Conservation (phyloP, 2,797 vertebrate species). For the Esox masquinongy region DNA sequence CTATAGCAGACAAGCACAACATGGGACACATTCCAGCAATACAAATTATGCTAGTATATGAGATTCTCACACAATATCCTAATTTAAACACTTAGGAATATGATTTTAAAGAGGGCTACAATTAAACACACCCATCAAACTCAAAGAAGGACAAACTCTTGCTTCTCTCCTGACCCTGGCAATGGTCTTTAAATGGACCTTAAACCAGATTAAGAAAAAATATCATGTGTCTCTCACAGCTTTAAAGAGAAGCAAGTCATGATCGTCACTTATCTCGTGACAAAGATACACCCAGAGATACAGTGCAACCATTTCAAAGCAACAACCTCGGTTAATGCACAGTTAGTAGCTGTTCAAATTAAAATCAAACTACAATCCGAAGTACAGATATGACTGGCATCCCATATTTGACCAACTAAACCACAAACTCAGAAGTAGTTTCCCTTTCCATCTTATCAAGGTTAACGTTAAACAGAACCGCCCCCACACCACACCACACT, state of each 20-base stretch:
- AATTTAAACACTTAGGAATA: no score
- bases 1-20: no score
- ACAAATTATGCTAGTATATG: no score
- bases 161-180: constrained; percentile 12
- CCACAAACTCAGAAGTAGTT: not conserved
- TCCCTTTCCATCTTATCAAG: constrained; percentile 28
- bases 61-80: no score
- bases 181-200: constrained; percentile 3
- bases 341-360: not conserved
- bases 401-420: not conserved
- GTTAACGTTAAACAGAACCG: constrained; percentile 46
- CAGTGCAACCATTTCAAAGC: not conserved
- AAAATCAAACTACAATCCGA: not conserved
- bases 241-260: not conserved
- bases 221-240: not conserved
- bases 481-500: constrained; percentile 42
- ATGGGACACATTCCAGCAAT: no score
- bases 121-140: constrained; percentile 23
- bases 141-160: not conserved
- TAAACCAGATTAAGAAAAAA: constrained; percentile 8
- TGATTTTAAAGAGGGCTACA: not conserved
- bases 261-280: not conserved
- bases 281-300: not conserved
- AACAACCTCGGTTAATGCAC: not conserved
- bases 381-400: not conserved